Conservation (phyloP, 2,797 vertebrate species). For the Hirundo rustica region DNA sequence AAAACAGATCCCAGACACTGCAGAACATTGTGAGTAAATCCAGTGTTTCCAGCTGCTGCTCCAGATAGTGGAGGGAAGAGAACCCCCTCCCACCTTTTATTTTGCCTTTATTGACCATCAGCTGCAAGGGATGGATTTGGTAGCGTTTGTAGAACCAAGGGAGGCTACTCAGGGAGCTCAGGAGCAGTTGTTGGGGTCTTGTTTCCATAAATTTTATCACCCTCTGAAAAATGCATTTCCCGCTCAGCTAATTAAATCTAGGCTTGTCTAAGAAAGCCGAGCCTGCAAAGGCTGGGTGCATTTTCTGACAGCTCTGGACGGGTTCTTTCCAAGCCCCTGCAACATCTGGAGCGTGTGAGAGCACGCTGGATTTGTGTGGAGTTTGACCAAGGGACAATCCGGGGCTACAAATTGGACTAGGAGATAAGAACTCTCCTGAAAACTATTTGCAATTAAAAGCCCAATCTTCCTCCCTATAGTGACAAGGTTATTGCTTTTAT, state of each 20-base stretch:
- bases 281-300: background rate
- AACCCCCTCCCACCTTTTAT: background rate
- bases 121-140: background rate
- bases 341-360: background rate
- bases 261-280: background rate
- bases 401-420: constrained; percentile 56
- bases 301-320: background rate
- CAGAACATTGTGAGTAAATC: background rate
- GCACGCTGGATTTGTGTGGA: background rate
- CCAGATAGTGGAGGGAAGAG: background rate
- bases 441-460: constrained; percentile 73
- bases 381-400: constrained; percentile 1
- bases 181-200: rapidly evolving
- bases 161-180: rapidly evolving
- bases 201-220: background rate
- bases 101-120: background rate
- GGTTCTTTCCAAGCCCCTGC: background rate
- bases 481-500: constrained; percentile 74
- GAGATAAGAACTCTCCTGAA: constrained; percentile 67
- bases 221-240: background rate
- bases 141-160: background rate
- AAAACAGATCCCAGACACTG: background rate
- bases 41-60: rapidly evolving
- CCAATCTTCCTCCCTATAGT: constrained; percentile 55
- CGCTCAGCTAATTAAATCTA: background rate